phyloP scores from a whole-genome alignment of 2,797 vertebrate species.

The Perdix hodgsoniae region DNA sequence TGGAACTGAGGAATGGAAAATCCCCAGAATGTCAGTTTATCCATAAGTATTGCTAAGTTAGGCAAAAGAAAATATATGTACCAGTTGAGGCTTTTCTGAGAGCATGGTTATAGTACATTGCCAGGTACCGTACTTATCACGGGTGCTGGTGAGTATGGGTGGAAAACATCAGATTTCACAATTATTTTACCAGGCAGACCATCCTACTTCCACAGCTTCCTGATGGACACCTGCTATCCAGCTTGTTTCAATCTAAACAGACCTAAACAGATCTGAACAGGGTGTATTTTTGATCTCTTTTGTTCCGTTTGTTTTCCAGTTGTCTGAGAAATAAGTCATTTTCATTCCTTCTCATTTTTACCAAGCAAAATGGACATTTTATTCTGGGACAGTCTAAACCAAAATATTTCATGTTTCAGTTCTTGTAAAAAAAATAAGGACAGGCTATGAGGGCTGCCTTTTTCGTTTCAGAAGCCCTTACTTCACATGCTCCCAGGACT shows the following conservation, averaged over 20 bases:
- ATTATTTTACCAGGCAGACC: not conserved
- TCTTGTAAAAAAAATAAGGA: not conserved
- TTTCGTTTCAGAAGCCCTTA: not conserved
- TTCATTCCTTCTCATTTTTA: not conserved
- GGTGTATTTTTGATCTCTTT: not conserved
- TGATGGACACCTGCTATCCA: not conserved
- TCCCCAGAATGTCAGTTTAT: not conserved
- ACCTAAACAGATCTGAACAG: not conserved
- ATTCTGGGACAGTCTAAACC: not conserved
- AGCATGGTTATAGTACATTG: too few relatives aligned
- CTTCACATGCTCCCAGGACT: fast-evolving
- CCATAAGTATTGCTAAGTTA: not conserved
- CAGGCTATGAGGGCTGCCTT: not conserved
- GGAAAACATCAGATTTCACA: not conserved
- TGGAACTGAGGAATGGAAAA: not conserved
- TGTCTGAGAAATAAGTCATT: not conserved
- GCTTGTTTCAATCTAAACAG: not conserved
- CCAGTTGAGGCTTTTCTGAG: not conserved
- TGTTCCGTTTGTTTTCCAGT: not conserved
- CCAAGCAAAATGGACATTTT: not conserved
- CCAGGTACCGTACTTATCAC: too few relatives aligned
- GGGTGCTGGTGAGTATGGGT: too few relatives aligned
- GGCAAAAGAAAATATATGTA: not conserved
- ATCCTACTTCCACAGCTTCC: not conserved
- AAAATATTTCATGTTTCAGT: not conserved